Evolutionary conservation across 2,888 invertebrate genomes (phyloP), one percentile per base, ranked within the genome.

Genomic region (Eristalinus sepulchralis): DNA sequence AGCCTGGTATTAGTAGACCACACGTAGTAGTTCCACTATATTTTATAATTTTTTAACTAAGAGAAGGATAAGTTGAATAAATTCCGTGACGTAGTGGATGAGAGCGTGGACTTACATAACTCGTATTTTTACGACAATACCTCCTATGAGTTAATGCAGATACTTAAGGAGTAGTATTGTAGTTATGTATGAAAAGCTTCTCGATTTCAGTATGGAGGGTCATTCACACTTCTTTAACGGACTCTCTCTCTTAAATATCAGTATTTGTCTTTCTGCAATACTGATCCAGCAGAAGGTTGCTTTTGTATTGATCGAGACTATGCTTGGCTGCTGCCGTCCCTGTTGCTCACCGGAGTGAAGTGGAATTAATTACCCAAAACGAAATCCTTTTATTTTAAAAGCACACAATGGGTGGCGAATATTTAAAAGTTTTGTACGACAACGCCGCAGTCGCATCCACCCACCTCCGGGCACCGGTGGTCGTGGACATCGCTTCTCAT

Each of bases 331-430:
- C 36, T n/a, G n/a, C 39, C n/a, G 39, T 39, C n/a, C 39, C 47
- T 47, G 47, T 8, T 17, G 47, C 47, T 11, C 66, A 66, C 24
- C 39, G 57, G 57, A 34, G 66, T 71, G 59, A 66, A 67, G 64
- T 68, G 31, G 75, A 80, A 84, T 84, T 80, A 80, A 84, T 79
- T 75, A 73, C 79, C 63, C 68, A 55, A 79, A 73, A 83, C 68
- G 47, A 83, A 79, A n/a, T 83, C 78, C 63, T 63, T 78, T 72
- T 47, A 33, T 31, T 76, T 66, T 13, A 22, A 24, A 24, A 27
- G 33, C 24, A 47, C 53, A n/a, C 11, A 31, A 17, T 20, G 60
- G 6, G 20, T 55, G 20, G 27, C 22, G 70, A 39, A 39, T 63
- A 62, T 64, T 78, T 60, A 62, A 67, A 66, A 20, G 64, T 34